Conservation (phyloP, 1,140 invertebrate species). For the Drosophila mayri region DNA sequence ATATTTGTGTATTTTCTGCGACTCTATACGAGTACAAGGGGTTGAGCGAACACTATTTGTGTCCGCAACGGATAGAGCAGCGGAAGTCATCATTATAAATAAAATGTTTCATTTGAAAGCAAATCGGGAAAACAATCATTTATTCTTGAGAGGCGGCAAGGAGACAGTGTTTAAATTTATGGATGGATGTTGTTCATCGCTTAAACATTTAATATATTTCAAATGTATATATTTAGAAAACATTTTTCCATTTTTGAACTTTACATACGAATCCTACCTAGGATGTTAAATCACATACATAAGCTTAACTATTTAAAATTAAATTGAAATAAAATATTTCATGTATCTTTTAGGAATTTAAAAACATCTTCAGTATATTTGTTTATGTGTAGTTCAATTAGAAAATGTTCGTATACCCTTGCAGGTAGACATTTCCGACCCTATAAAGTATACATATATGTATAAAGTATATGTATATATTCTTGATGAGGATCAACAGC, state of each 20-base stretch:
- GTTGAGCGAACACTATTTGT: conserved; percentile 21
- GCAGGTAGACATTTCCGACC: too few species aligned
- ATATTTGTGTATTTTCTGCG: conserved; percentile 56
- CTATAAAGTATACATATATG: too few species aligned
- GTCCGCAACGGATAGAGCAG: conserved; percentile 19
- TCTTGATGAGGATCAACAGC: too few species aligned
- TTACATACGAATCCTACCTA: not conserved
- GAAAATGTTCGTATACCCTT: too few species aligned
- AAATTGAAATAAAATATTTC: too few species aligned
- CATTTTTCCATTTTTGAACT: not conserved
- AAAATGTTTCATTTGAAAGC: conserved; percentile 69
- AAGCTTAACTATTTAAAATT: too few species aligned
- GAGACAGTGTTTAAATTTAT: conserved; percentile 1
- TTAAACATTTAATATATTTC: not conserved
- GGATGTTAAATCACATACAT: not conserved
- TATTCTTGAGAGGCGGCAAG: conserved; percentile 41
- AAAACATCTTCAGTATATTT: not conserved
- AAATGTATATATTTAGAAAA: not conserved
- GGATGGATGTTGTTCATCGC: not conserved
- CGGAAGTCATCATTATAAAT: conserved; percentile 81
- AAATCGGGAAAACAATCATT: conserved; percentile 66
- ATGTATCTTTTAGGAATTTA: too few species aligned
- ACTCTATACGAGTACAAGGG: conserved; percentile 23
- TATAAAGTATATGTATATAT: too few species aligned
- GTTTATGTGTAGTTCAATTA: not conserved